These are phyloP conservation scores for Corbicula japonica DNA, from an alignment of 2,888 invertebrate species.

Conservation along the genomic window DNA sequence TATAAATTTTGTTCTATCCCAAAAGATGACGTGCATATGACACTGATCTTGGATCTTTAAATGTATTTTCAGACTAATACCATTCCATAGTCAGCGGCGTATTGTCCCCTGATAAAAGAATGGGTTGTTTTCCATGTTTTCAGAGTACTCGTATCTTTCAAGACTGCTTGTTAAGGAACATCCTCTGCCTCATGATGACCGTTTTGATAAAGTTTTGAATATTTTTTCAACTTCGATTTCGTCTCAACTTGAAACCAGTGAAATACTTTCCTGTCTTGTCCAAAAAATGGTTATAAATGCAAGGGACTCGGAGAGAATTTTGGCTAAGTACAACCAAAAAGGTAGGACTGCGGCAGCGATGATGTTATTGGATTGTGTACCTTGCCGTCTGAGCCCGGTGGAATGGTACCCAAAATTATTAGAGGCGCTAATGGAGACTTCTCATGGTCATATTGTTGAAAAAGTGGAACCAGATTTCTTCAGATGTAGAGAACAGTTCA, in stretches of 20 bases:
- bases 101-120: no score
- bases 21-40: no score
- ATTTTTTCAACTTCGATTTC: neutral
- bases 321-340: neutral
- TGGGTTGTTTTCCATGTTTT: no score
- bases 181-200: neutral
- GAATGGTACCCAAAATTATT: conserved; percentile 3
- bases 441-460: neutral
- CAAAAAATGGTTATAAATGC: neutral
- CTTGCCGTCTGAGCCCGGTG: neutral
- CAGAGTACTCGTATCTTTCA: neutral
- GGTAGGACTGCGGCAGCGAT: neutral
- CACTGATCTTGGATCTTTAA: no score
- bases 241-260: neutral
- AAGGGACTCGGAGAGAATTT: neutral
- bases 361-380: conserved; percentile 1
- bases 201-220: neutral
- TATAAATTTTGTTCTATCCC: no score
- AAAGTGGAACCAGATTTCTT: conserved; percentile 1
- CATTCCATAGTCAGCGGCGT: no score
- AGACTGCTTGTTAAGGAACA: neutral
- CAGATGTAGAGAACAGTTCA: neutral
- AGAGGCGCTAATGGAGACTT: neutral
- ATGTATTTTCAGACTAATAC: no score
- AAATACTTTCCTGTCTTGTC: neutral